A percentile compares a stretch with the other conserved stretches of the same genome.
Evolutionary conservation across 1,140 invertebrate species (phyloP).

Genomic region (Eriosoma lanigerum): DNA sequence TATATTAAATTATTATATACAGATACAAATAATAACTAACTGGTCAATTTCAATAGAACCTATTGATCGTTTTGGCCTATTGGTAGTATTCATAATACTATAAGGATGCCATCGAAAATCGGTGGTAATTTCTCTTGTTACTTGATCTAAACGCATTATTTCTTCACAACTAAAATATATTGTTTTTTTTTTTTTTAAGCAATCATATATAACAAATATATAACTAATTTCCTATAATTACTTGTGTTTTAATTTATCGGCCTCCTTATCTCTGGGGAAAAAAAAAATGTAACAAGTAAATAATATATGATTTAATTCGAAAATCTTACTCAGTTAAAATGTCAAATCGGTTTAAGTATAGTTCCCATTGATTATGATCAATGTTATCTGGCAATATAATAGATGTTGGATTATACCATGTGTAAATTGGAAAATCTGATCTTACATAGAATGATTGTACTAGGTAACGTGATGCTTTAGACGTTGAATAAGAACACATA

Average conservation of each 20-base stretch:
- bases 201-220: not conserved
- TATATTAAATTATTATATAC: too few species aligned
- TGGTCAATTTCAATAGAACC: not conserved
- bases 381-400: not conserved
- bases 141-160: not conserved
- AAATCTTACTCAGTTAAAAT: not conserved
- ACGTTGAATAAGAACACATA: constrained; percentile 10
- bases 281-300: not conserved
- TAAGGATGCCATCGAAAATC: not conserved
- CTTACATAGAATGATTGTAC: constrained; percentile 34
- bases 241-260: too few species aligned
- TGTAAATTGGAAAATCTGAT: constrained; percentile 8
- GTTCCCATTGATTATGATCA: constrained; percentile 14
- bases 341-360: not conserved
- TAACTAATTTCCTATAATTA: not conserved
- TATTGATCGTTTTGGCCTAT: not conserved
- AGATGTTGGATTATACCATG: constrained; percentile 6
- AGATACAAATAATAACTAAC: not conserved
- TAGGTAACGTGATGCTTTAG: not conserved
- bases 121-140: not conserved
- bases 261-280: too few species aligned
- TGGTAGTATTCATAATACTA: not conserved
- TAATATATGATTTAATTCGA: too few species aligned
- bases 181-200: too few species aligned
- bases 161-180: not conserved